These are phyloP conservation scores for Phrynocephalus versicolor DNA, from an alignment of 2,113 vertebrate species.

Conservation along the genomic window DNA sequence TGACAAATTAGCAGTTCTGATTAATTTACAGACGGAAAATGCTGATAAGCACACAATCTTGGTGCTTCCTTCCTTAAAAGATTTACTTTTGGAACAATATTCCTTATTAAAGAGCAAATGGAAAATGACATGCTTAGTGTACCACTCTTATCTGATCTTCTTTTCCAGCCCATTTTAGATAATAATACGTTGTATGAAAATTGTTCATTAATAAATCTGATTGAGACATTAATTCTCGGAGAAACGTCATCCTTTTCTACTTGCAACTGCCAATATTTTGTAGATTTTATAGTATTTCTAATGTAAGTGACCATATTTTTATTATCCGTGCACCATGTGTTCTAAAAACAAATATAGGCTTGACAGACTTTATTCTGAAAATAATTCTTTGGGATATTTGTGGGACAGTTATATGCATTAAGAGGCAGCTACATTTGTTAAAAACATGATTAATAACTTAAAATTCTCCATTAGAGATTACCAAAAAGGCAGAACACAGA, in stretches of 20 bases:
- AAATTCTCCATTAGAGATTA: constrained; percentile 66
- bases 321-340: neutral
- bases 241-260: neutral
- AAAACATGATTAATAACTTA: constrained; percentile 70
- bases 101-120: constrained; percentile 11
- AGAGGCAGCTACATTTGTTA: constrained; percentile 60
- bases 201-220: constrained; percentile 5
- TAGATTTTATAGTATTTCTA: constrained; percentile 12
- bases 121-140: constrained; percentile 23
- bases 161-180: neutral
- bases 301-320: constrained; percentile 29
- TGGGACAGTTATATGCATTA: constrained; percentile 26
- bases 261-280: neutral
- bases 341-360: neutral
- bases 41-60: constrained; percentile 45
- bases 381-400: neutral
- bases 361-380: neutral
- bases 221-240: neutral
- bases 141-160: neutral
- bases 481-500: constrained; percentile 71
- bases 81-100: constrained; percentile 39
- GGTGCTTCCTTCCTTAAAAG: constrained; percentile 35
- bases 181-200: constrained; percentile 12
- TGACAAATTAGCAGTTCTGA: constrained; percentile 68
- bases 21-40: constrained; percentile 53